Evolutionary conservation across 1,140 invertebrate genomes (phyloP), one percentile per base, ranked within the genome.

Genomic region (Hirudo medicinalis): DNA sequence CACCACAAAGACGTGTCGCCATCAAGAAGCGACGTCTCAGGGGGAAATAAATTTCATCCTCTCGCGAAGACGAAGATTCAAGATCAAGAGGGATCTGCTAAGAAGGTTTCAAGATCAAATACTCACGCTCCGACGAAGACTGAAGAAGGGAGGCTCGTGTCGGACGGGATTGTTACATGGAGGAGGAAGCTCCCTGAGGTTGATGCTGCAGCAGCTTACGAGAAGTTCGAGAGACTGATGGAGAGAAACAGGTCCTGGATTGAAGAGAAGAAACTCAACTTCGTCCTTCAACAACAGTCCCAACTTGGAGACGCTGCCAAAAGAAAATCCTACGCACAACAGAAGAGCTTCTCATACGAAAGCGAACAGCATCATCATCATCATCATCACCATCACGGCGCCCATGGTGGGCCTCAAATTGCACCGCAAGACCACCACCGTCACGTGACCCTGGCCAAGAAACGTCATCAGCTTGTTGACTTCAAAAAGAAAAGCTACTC

Each of bases 261-360:
- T 22, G 57, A 63, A 32, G 22, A 63, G 57, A 63, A 32, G 15
- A 63, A 63, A 22, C 22, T 63, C 29, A 63, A 32, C 57, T 63
- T 63, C 29, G 22, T 25, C 0, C 57, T 25, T 9, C 22, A 63
- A 22, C 57, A 32, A 25, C 29, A 63, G 22, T 11, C 29, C 17
- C 57, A 63, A 2, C 8, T 63, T n/a, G 22, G 29, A 25, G 22
- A 25, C 22, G 57, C 0, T 20, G 57, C 8, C 43, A 70, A 70
- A 49, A 36, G 69, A 17, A 27, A 29, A 11, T 63, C 57, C 11
- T 55, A 53, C 49, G 71, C 53, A 13, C 67, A 66, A 25, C 57
- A 55, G 20, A 72, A 53, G 69, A 74, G 69, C 54, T 74, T 71
- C 32, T 71, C 70, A 2, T 63, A 71, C 54, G 57, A 71, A 71